Conservation (phyloP, 2,797 vertebrate species). For the Choloepus didactylus region DNA sequence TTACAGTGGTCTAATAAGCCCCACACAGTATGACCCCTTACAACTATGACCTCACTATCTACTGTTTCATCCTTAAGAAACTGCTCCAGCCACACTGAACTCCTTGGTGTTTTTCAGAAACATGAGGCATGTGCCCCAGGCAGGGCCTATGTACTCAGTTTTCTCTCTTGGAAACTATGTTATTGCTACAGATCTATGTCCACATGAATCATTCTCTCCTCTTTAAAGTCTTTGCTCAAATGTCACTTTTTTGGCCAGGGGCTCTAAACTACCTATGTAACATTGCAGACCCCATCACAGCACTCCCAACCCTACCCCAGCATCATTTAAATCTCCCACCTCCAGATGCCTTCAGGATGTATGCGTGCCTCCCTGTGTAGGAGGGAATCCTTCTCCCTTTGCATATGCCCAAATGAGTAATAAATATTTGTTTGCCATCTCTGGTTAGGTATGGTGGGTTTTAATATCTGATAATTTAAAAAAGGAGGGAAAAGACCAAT, state of each 20-base stretch:
- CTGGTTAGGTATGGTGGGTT: background rate
- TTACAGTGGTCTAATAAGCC: background rate
- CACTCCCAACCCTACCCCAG: accelerated
- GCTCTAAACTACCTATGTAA: background rate
- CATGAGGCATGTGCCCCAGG: too few relatives aligned
- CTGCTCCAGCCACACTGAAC: background rate
- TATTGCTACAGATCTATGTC: background rate
- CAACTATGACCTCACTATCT: background rate
- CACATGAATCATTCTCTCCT: background rate
- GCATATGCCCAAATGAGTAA: background rate
- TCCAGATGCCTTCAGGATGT: too few relatives aligned
- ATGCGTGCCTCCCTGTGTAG: background rate
- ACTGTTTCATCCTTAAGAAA: background rate
- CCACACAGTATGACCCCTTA: too few relatives aligned
- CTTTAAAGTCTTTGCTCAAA: background rate
- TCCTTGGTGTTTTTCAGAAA: background rate
- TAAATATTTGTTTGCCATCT: background rate
- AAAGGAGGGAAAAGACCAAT: background rate
- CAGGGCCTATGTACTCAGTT: background rate
- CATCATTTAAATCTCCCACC: background rate
- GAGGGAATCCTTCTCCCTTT: background rate
- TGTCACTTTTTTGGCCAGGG: background rate
- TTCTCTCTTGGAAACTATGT: background rate
- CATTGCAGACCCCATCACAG: background rate
- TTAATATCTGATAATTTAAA: background rate